A percentile compares a stretch with the other conserved stretches of the same genome.
Evolutionary conservation across 2,113 vertebrate genomes (phyloP).

Genomic region (Corynorhinus townsendii): DNA sequence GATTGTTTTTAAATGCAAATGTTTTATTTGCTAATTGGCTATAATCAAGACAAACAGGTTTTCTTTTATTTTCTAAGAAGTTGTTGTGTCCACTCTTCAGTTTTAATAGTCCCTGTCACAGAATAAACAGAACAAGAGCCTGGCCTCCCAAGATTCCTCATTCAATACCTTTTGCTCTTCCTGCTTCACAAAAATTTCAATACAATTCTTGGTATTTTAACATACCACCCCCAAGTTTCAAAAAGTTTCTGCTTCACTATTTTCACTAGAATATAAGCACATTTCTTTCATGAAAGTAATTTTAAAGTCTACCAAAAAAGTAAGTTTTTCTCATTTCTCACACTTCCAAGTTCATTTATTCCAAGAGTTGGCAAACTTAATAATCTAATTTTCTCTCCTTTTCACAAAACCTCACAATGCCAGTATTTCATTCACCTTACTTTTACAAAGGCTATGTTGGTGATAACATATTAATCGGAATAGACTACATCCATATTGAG

Average conservation of each 20-base stretch:
- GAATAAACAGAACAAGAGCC: not conserved
- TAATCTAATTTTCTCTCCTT: not conserved
- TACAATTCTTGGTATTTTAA: not conserved
- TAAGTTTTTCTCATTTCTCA: not conserved
- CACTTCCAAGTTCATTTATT: not conserved
- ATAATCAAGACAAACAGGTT: not conserved
- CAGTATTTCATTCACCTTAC: not conserved
- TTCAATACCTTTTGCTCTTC: not conserved
- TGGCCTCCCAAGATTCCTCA: not conserved
- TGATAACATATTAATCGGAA: not conserved
- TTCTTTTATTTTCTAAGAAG: not conserved
- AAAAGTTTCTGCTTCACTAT: not conserved
- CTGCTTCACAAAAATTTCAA: not conserved
- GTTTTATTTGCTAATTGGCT: not conserved
- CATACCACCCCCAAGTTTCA: not conserved
- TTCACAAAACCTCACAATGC: not conserved
- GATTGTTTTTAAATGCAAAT: not conserved
- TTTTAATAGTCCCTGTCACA: not conserved
- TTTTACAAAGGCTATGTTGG: not conserved
- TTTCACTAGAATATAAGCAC: not conserved
- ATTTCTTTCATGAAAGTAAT: conserved; percentile 20
- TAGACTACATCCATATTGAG: not conserved
- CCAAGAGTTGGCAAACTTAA: not conserved
- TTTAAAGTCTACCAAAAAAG: not conserved
- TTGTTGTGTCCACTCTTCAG: not conserved